These are phyloP conservation scores for Psilopsiagon aymara DNA, from an alignment of 2,113 vertebrate species.

Conservation along the genomic window DNA sequence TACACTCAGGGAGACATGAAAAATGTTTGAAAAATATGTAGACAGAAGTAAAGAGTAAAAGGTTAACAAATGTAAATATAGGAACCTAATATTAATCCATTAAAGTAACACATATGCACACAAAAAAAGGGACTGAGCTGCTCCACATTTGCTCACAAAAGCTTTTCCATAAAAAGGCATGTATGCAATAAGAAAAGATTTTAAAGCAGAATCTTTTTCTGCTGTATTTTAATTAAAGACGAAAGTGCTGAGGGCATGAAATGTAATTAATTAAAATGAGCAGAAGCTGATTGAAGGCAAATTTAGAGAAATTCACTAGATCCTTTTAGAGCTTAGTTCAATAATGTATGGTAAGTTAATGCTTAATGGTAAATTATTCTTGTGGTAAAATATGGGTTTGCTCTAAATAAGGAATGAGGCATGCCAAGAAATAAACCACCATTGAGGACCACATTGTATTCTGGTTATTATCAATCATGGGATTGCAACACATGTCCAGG, in stretches of 20 bases:
- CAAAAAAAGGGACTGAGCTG: not conserved
- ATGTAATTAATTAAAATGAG: constrained; percentile 2
- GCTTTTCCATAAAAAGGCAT: not conserved
- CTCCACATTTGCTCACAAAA: not conserved
- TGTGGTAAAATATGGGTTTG: not conserved
- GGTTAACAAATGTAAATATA: not conserved
- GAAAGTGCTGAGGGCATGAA: not conserved
- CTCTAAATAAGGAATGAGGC: not conserved
- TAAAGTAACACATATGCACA: not conserved
- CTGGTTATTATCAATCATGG: not conserved
- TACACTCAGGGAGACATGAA: not conserved
- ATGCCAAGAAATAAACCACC: not conserved
- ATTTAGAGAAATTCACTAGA: not conserved
- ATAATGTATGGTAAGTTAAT: not conserved
- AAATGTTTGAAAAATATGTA: not conserved
- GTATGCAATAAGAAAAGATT: not conserved
- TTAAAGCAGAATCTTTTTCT: not conserved
- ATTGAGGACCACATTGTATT: not conserved
- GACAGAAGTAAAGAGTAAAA: not conserved
- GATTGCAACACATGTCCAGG: not conserved
- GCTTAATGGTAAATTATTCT: not conserved
- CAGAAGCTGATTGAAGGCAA: not conserved
- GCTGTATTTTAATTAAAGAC: not conserved
- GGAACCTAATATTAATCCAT: not conserved
- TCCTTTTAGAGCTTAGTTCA: not conserved